Conservation (phyloP, 2,797 vertebrate species). For the Todus mexicanus region DNA sequence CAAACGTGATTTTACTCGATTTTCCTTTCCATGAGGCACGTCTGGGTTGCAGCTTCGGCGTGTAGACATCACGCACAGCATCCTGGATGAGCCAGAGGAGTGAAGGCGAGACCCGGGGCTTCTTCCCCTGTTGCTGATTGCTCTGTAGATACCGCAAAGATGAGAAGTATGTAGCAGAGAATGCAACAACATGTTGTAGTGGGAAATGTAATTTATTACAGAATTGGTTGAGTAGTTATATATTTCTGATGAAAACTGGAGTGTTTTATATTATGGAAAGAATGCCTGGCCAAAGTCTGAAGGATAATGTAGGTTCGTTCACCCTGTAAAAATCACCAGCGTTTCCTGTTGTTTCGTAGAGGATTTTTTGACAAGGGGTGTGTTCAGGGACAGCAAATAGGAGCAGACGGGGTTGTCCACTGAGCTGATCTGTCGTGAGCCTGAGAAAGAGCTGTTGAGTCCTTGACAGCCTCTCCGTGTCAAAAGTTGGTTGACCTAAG, state of each 20-base stretch:
- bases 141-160: background rate
- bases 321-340: background rate
- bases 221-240: background rate
- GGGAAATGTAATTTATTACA: background rate
- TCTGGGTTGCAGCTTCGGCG: background rate
- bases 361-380: background rate
- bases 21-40: accelerated
- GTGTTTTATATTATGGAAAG: background rate
- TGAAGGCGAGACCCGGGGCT: background rate
- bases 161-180: background rate
- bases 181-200: background rate
- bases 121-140: background rate
- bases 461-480: background rate
- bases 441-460: background rate
- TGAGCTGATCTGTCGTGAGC: background rate
- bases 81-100: background rate
- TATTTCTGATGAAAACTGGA: background rate
- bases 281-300: background rate
- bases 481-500: background rate
- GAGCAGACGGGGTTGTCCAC: background rate
- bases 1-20: accelerated
- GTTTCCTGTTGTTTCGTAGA: background rate
- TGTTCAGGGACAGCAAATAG: background rate
- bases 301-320: background rate
- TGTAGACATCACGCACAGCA: background rate